Conservation (phyloP, 2,888 invertebrate species). For the Uloborus plumipes region DNA sequence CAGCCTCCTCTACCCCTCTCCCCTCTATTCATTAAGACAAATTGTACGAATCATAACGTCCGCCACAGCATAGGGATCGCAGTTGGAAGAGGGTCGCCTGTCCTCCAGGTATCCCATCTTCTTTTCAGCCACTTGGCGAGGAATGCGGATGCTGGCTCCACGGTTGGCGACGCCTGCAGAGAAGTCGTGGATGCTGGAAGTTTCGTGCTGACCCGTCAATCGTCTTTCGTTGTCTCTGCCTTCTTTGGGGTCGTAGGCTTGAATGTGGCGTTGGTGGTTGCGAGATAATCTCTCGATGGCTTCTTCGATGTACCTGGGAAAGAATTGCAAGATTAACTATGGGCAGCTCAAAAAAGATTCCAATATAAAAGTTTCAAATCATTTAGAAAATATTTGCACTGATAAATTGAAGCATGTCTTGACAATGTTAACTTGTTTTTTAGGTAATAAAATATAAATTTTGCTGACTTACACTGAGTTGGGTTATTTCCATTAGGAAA, state of each 20-base stretch:
- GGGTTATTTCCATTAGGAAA: too few relatives aligned
- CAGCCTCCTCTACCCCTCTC: neutral
- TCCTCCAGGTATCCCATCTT: slow-evolving; percentile 97
- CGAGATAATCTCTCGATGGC: slow-evolving; percentile 95
- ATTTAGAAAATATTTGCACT: too few relatives aligned
- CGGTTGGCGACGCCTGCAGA: slow-evolving; percentile 94
- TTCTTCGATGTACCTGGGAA: slow-evolving; percentile 86
- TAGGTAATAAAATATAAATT: too few relatives aligned
- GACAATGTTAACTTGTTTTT: too few relatives aligned
- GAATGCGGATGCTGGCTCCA: slow-evolving; percentile 94
- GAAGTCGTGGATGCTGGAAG: slow-evolving; percentile 96
- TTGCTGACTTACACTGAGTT: too few relatives aligned
- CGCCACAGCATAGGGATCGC: slow-evolving; percentile 89
- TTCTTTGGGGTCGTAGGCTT: slow-evolving; percentile 94
- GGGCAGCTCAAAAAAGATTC: too few relatives aligned
- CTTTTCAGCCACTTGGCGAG: slow-evolving; percentile 87
- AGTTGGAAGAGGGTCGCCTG: slow-evolving; percentile 91
- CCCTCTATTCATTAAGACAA: slow-evolving; percentile 80
- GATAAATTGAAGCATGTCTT: too few relatives aligned
- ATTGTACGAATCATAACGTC: slow-evolving; percentile 88
- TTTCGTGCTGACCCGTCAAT: slow-evolving; percentile 94
- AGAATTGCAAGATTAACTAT: neutral
- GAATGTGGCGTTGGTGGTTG: slow-evolving; percentile 92
- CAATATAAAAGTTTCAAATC: too few relatives aligned
- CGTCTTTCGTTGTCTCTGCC: slow-evolving; percentile 97